phyloP scores from a whole-genome alignment of 2,113 vertebrate genomes.

The Pseudopipra pipra region DNA sequence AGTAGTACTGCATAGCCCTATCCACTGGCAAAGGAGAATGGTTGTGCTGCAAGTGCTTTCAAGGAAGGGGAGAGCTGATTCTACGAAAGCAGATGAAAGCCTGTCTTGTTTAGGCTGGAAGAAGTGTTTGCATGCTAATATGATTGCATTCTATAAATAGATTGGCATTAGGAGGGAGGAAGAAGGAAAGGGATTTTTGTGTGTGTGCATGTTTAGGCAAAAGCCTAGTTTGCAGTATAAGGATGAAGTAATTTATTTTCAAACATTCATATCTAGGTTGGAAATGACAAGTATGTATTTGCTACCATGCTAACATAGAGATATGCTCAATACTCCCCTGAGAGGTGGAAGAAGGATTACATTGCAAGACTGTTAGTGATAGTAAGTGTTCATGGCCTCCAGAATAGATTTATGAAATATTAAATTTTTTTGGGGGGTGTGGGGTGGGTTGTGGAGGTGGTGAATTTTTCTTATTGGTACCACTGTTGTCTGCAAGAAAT shows the following conservation, averaged over 20 bases:
- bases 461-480: neutral
- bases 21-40: neutral
- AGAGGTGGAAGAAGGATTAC: neutral
- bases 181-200: neutral
- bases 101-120: neutral
- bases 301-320: neutral
- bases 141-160: neutral
- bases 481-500: neutral
- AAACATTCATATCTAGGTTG: neutral
- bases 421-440: rapidly evolving
- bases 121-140: neutral
- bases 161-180: neutral
- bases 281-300: neutral
- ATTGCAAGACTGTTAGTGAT: neutral
- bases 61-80: neutral
- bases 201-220: neutral
- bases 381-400: neutral
- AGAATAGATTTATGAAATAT: neutral
- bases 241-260: neutral
- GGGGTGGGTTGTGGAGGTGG: rapidly evolving
- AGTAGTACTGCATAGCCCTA: neutral
- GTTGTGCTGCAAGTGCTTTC: neutral
- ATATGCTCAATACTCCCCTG: neutral
- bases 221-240: neutral
- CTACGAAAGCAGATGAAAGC: neutral